Evolutionary conservation across 2,888 invertebrate genomes (phyloP).

Genomic region (Cylloceria caligata): DNA sequence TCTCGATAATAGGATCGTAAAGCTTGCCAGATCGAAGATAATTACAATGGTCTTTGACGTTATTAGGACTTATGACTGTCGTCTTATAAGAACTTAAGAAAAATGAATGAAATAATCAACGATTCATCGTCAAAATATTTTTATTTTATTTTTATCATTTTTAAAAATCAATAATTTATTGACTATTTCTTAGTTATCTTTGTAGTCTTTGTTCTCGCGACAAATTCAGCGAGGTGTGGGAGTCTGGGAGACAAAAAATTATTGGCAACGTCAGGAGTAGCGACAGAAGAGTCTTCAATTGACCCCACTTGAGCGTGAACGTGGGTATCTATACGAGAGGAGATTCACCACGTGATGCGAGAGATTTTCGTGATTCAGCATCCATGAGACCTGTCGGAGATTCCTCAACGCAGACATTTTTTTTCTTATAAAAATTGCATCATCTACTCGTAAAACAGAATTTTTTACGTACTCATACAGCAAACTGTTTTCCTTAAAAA

Average conservation of each 20-base stretch:
- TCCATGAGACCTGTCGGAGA: conserved; percentile 45
- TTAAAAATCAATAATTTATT: background rate
- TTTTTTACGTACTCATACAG: too few species aligned
- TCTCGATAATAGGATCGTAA: conserved; percentile 60
- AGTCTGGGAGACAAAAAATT: conserved; percentile 75
- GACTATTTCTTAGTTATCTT: background rate
- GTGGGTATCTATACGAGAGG: conserved; percentile 55
- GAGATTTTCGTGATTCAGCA: conserved; percentile 71
- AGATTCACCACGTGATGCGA: conserved; percentile 69
- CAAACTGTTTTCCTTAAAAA: too few species aligned
- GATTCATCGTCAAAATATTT: background rate
- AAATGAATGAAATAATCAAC: background rate
- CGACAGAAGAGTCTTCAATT: conserved; percentile 76
- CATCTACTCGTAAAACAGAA: too few species aligned
- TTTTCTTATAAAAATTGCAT: background rate
- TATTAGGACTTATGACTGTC: conserved; percentile 50
- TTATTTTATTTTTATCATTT: conserved; percentile 13
- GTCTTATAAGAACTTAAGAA: conserved; percentile 17
- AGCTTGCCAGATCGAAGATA: conserved; percentile 47
- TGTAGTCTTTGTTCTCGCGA: conserved; percentile 36
- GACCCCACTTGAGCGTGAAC: conserved; percentile 79
- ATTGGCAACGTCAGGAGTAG: conserved; percentile 66
- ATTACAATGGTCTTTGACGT: conserved; percentile 40
- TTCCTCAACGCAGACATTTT: conserved; percentile 54
- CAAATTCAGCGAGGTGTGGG: conserved; percentile 80